Percentiles rank a stretch among this genome's conserved stretches.
Conservation (phyloP, 2,797 vertebrate species). For the Trachops cirrhosus region DNA sequence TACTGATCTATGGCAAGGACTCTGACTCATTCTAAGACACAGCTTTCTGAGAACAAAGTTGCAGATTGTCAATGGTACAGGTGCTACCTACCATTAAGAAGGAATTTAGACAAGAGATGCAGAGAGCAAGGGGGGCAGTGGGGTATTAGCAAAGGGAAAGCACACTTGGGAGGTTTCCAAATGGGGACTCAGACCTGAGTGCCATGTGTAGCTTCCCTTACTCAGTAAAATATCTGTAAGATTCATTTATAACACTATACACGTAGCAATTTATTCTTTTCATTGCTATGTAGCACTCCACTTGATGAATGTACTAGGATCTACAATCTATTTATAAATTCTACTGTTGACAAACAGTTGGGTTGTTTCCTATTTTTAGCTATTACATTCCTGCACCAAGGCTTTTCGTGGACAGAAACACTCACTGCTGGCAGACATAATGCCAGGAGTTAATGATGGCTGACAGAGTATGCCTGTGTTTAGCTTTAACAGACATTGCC, state of each 20-base stretch:
- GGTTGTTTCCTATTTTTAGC: not conserved
- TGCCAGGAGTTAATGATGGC: not conserved
- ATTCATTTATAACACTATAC: not conserved
- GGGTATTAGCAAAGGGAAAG: too few relatives aligned
- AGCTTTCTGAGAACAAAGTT: too few relatives aligned
- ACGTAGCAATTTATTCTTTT: not conserved
- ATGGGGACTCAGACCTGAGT: too few relatives aligned
- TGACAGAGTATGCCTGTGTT: not conserved
- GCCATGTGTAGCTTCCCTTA: not conserved
- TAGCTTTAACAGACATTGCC: not conserved
- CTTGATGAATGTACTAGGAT: not conserved
- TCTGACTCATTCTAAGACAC: too few relatives aligned
- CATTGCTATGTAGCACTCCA: not conserved
- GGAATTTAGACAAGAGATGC: too few relatives aligned
- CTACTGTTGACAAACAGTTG: not conserved
- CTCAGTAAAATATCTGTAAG: not conserved
- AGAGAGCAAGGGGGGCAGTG: too few relatives aligned
- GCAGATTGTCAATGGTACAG: too few relatives aligned
- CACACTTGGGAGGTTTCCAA: too few relatives aligned
- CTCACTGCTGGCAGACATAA: not conserved
- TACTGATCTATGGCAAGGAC: too few relatives aligned
- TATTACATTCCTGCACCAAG: not conserved
- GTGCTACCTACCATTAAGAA: too few relatives aligned
- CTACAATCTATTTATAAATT: not conserved
- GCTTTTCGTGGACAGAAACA: not conserved